Evolutionary conservation across 2,113 vertebrate species (phyloP), one percentile per base, ranked within the genome.

Genomic region (Colinus virginianus): DNA sequence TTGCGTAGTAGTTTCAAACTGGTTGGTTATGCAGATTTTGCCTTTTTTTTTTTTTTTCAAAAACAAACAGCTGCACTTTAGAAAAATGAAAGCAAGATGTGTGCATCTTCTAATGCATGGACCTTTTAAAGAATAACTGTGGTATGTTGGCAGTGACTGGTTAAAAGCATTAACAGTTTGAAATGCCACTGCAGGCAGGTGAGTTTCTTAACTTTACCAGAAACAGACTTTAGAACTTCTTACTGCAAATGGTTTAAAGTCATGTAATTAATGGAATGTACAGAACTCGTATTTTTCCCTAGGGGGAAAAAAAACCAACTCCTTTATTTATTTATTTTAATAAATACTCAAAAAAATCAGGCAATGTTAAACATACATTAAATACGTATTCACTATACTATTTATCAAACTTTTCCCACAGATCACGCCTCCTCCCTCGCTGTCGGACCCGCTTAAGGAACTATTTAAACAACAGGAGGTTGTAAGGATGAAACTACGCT

Each of bases 401-500:
- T 55, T 79, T 87, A 58, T 66, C 82, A 72, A 48, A 43, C 13
- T 85, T 84, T 95, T 78, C 71, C 79, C 90, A 49, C 97, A 99
- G 99, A 99, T 99, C 94, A 99, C 99, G 80, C 99, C 99, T 25
- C 99, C 99, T 80, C 99, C 99, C 4, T 99, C 99, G 7, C 96
- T 99, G 89, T 99, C 98, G 0, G 99, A 99, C 94, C 99, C 98
- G 42, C 98, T 99, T 93, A 99, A 99, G 91, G 99, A 99, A 88
- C 98, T 99, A 68, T 99, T 99, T 97, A 99, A 99, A 95, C 99
- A 99, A 59, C 99, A 99, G 69, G 99, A 99, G 97, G 98, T 99
- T 62, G 97, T 99, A 58, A 98, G 99, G n/a, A 99, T 99, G 99
- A 99, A 99, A 69, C 97, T 99, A 2, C 98, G 99, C 69, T 98